Conservation (phyloP, 2,888 invertebrate genomes). For the Clusia tigrina region DNA sequence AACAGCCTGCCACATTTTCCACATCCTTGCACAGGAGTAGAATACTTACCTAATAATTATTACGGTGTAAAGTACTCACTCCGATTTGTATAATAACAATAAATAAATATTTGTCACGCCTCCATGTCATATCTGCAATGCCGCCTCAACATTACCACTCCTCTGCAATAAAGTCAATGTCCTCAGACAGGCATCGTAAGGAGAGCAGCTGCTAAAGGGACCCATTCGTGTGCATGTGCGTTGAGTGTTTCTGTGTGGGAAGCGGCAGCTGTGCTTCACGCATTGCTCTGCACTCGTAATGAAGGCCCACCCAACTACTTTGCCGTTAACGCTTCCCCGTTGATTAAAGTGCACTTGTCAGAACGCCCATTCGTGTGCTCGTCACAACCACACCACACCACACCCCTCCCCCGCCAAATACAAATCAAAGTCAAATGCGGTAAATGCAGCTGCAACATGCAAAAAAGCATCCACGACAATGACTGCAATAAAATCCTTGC, state of each 20-base stretch:
- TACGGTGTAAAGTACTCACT: too few species aligned
- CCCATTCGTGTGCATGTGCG: constrained; percentile 1
- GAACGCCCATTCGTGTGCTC: not conserved
- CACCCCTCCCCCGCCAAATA: constrained; percentile 4
- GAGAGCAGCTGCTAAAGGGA: too few species aligned
- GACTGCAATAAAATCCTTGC: not conserved
- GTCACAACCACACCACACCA: too few species aligned
- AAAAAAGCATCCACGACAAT: not conserved
- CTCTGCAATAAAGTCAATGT: too few species aligned
- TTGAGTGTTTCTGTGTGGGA: not conserved
- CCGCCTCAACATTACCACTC: too few species aligned
- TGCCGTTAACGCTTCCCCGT: not conserved
- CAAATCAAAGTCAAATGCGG: constrained; percentile 47
- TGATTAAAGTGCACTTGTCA: not conserved
- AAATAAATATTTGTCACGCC: too few species aligned
- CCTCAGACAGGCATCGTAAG: too few species aligned
- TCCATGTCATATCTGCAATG: too few species aligned
- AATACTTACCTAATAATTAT: too few species aligned
- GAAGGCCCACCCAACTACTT: not conserved
- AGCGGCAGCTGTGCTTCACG: not conserved
- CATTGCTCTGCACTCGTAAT: not conserved
- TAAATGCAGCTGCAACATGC: constrained; percentile 41
- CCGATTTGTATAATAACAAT: too few species aligned
- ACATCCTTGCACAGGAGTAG: too few species aligned
- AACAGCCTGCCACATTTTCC: too few species aligned